A percentile compares a stretch with the other conserved stretches of the same genome.
Evolutionary conservation across 2,888 invertebrate genomes (phyloP).

Genomic region (Mermis nigrescens): DNA sequence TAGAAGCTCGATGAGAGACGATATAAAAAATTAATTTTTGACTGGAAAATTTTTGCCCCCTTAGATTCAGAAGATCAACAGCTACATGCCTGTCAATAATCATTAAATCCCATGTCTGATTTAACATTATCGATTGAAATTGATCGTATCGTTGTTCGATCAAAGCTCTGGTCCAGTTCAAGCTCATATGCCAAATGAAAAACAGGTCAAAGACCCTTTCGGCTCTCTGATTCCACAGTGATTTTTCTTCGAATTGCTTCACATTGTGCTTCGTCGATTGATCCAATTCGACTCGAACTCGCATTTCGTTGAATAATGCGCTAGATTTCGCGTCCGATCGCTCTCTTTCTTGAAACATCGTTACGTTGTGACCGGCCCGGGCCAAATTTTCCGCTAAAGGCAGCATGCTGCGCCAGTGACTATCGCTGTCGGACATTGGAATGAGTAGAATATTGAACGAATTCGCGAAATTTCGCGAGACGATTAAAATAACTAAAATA

Average conservation of each 20-base stretch:
- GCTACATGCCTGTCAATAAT: constrained; percentile 8
- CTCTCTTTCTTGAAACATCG: background rate
- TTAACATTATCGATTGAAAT: background rate
- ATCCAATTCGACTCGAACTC: no score
- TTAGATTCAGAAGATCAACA: no score
- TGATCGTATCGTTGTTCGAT: no score
- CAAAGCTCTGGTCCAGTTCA: no score
- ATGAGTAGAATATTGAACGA: background rate
- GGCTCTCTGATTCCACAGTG: background rate
- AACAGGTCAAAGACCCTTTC: background rate
- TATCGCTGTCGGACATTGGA: background rate
- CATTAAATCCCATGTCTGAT: constrained; percentile 10
- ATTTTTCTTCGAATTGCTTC: background rate
- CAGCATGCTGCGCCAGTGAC: background rate
- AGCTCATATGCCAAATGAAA: background rate
- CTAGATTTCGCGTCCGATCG: no score
- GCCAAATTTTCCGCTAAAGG: background rate
- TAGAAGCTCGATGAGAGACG: no score
- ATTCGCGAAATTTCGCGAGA: no score
- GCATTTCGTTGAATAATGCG: no score
- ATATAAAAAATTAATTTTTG: no score
- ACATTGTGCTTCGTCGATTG: background rate
- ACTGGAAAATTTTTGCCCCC: no score
- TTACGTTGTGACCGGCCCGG: background rate
- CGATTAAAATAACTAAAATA: no score